These are phyloP conservation scores for Menura novaehollandiae DNA, from an alignment of 2,113 vertebrate genomes.

Conservation along the genomic window DNA sequence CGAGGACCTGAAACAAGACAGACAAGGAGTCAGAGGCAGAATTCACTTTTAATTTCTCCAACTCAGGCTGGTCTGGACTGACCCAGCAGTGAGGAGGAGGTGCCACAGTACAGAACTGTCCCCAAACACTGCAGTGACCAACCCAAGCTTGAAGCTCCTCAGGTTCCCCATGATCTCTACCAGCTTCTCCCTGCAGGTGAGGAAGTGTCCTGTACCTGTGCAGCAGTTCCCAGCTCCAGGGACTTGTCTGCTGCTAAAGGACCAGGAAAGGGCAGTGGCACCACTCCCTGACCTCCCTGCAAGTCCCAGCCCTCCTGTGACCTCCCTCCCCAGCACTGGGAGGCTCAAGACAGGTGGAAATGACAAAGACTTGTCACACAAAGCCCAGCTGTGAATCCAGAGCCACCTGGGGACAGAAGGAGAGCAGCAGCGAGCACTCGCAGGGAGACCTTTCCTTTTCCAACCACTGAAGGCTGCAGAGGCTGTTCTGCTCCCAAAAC, in stretches of 20 bases:
- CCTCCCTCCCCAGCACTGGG: neutral
- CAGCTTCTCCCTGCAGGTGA: neutral
- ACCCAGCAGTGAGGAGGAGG: neutral
- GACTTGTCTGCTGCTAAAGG: neutral
- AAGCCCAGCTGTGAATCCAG: neutral
- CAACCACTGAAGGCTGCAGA: neutral
- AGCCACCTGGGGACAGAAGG: neutral
- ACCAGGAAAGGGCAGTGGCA: neutral
- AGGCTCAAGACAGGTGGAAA: neutral
- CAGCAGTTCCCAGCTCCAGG: neutral
- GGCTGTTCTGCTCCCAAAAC: neutral
- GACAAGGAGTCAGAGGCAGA: neutral
- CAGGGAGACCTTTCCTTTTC: neutral
- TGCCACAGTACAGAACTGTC: neutral
- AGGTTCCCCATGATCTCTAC: neutral
- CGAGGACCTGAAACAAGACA: conserved; percentile 77
- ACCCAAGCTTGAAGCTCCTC: neutral
- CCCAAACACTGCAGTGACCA: neutral
- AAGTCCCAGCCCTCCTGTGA: neutral
- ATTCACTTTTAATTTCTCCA: neutral
- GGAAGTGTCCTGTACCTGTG: neutral
- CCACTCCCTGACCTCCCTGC: rapidly evolving
- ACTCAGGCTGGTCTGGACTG: neutral
- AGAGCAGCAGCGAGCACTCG: neutral
- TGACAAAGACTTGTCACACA: neutral